Evolutionary conservation across 1,140 invertebrate genomes (phyloP).

Genomic region (Lethrus apterus): DNA sequence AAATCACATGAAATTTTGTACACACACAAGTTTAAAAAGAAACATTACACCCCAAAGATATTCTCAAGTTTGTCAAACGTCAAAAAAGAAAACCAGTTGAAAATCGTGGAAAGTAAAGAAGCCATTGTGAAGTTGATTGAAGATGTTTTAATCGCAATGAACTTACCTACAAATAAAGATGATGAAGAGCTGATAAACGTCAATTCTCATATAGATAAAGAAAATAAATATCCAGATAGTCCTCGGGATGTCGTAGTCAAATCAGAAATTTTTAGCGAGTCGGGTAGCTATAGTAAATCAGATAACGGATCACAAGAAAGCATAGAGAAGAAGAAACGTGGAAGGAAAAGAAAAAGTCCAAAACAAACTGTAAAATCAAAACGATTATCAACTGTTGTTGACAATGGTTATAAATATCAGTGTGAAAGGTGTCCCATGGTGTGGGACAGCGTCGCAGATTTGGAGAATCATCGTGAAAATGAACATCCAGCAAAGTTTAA

Average conservation of each 20-base stretch:
- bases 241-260: slow-evolving; percentile 8
- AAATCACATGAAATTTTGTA: slow-evolving; percentile 40
- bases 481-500: slow-evolving; percentile 43
- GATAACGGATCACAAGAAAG: slow-evolving; percentile 10
- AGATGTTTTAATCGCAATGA: slow-evolving; percentile 31
- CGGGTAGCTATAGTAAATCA: slow-evolving; percentile 1
- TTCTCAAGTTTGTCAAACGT: slow-evolving; percentile 7
- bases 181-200: neutral
- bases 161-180: slow-evolving; percentile 20
- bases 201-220: slow-evolving; percentile 10
- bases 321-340: slow-evolving; percentile 32
- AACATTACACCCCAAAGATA: slow-evolving; percentile 37
- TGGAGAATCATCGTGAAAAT: slow-evolving; percentile 35
- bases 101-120: slow-evolving; percentile 16
- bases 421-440: slow-evolving; percentile 37
- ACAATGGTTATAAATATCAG: slow-evolving; percentile 36
- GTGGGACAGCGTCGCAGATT: slow-evolving; percentile 27
- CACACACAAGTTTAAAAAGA: slow-evolving; percentile 39
- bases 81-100: slow-evolving; percentile 9
- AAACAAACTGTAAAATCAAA: slow-evolving; percentile 19
- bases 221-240: too few relatives aligned
- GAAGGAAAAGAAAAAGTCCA: slow-evolving; percentile 31
- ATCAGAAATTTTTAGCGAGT: slow-evolving; percentile 8
- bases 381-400: slow-evolving; percentile 17
- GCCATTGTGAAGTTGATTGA: slow-evolving; percentile 34